Evolutionary conservation across 2,113 vertebrate species (phyloP).

Genomic region (Australoheros scitulus): DNA sequence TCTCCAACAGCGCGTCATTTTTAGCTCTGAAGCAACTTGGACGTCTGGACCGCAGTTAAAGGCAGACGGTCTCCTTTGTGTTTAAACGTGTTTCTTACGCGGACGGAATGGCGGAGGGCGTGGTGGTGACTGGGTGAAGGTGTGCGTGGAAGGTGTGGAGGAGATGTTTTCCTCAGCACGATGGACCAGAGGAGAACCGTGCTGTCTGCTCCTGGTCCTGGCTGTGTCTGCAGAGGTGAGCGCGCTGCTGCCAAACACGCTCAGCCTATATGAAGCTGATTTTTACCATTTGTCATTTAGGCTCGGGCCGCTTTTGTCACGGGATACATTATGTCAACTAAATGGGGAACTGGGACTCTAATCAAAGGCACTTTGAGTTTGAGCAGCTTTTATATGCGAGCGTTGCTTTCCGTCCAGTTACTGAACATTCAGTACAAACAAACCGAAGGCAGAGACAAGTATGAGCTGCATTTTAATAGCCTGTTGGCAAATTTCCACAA

Average conservation of each 20-base stretch:
- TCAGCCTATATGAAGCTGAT: neutral
- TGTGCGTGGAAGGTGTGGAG: neutral
- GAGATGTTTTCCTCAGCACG: slow-evolving; percentile 40
- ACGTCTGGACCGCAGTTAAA: neutral
- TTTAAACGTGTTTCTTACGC: neutral
- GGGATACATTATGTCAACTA: neutral
- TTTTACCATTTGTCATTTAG: too few relatives aligned
- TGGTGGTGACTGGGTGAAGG: neutral
- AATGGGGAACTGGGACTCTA: neutral
- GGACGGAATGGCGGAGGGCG: neutral
- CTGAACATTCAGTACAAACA: neutral
- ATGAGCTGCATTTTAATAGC: neutral
- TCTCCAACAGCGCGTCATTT: slow-evolving; percentile 5
- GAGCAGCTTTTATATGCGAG: neutral
- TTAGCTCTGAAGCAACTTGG: neutral
- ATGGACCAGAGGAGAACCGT: slow-evolving; percentile 40
- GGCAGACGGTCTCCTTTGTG: neutral
- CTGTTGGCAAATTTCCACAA: neutral
- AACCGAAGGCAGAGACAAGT: neutral
- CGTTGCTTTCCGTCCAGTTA: neutral
- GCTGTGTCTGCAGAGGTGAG: slow-evolving; percentile 44
- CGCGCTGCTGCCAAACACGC: neutral
- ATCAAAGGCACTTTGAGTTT: neutral
- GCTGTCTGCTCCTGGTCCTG: slow-evolving; percentile 22
- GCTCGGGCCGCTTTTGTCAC: neutral